Evolutionary conservation across 2,113 vertebrate genomes (phyloP).

Genomic region (Gambusia holbrooki): DNA sequence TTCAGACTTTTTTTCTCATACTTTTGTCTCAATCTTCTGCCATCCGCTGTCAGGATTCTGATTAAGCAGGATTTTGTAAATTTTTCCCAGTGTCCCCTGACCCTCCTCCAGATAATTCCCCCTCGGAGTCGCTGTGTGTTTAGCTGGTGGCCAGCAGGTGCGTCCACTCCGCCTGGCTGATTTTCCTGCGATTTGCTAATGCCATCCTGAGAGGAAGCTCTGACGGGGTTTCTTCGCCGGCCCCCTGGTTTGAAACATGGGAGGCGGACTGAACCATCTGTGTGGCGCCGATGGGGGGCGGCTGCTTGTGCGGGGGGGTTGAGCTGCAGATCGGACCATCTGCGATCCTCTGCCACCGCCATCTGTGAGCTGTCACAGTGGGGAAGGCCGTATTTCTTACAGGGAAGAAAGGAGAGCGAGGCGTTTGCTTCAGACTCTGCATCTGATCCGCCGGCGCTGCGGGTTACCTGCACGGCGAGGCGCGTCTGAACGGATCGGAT

Average conservation of each 20-base stretch:
- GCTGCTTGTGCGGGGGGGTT: conserved; percentile 18
- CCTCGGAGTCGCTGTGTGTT: background rate
- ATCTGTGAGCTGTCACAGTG: conserved; percentile 77
- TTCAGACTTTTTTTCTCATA: no score
- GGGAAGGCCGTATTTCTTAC: conserved; percentile 62
- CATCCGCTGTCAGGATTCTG: no score
- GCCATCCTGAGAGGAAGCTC: conserved; percentile 54
- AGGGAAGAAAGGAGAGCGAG: conserved; percentile 29
- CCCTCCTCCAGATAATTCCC: no score
- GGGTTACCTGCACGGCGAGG: conserved; percentile 44
- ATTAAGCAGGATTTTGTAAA: no score
- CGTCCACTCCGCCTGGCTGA: conserved; percentile 2
- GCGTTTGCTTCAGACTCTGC: background rate
- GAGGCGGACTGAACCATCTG: conserved; percentile 77
- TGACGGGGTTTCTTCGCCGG: conserved; percentile 44
- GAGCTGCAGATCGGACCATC: conserved; percentile 65
- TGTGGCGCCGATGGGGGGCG: conserved; percentile 41
- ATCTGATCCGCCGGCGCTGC: conserved; percentile 39
- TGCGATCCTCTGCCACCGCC: conserved; percentile 68
- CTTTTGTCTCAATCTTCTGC: no score
- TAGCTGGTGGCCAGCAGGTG: conserved; percentile 8
- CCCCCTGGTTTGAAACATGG: conserved; percentile 67
- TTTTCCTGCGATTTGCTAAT: conserved; percentile 12
- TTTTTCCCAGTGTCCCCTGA: no score
- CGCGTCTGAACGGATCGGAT: conserved; percentile 10